Evolutionary conservation across 2,797 vertebrate species (phyloP).

Genomic region (Silurus aristotelis): DNA sequence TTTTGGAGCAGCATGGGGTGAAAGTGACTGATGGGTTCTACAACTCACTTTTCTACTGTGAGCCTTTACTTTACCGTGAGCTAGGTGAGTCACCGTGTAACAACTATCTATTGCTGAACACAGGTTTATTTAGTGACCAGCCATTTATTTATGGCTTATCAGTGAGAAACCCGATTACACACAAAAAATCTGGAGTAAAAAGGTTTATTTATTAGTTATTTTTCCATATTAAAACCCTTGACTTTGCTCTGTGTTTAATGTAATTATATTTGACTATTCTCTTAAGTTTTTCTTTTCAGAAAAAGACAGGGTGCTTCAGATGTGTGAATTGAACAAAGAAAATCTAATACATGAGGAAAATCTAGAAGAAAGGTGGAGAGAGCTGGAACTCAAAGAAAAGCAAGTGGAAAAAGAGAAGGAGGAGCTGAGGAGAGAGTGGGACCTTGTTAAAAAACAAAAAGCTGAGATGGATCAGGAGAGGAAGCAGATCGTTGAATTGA

Average conservation of each 20-base stretch:
- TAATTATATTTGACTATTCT: neutral
- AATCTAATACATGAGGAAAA: neutral
- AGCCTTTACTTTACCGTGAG: constrained; percentile 39
- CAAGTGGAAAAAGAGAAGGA: constrained; percentile 29
- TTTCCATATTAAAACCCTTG: neutral
- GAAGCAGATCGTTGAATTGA: constrained; percentile 3
- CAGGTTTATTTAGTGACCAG: neutral
- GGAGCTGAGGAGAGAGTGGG: constrained; percentile 5
- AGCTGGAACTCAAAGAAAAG: constrained; percentile 24
- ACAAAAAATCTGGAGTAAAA: neutral
- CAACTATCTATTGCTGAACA: neutral
- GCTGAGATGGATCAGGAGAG: neutral
- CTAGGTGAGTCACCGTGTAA: constrained; percentile 36
- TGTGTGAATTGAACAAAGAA: neutral
- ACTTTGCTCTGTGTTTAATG: neutral
- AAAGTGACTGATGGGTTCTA: constrained; percentile 26
- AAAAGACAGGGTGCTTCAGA: constrained; percentile 31
- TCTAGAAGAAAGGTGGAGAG: constrained; percentile 15
- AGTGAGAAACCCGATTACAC: no score
- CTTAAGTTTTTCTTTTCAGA: constrained; percentile 5
- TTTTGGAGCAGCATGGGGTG: constrained; percentile 18
- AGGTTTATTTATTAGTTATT: neutral
- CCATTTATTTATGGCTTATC: no score
- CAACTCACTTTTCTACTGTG: constrained; percentile 17
- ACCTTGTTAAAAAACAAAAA: neutral